Evolutionary conservation across 2,113 vertebrate genomes (phyloP).

Genomic region (Aphyosemion australe): DNA sequence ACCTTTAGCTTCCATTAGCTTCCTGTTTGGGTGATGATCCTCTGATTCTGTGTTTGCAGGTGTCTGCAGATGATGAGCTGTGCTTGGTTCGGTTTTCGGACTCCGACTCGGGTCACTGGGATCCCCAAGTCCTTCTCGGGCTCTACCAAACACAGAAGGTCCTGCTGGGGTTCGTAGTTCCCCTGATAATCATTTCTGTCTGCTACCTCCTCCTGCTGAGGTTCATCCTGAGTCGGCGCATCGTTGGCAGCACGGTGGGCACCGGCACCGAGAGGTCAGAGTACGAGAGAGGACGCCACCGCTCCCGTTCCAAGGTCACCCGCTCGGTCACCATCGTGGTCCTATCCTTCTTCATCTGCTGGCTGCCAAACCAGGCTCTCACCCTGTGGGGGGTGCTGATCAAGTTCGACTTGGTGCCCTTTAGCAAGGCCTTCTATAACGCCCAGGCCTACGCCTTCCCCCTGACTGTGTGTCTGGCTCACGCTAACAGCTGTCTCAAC

Average conservation of each 20-base stretch:
- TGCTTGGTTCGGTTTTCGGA: constrained; percentile 82
- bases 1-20: background rate
- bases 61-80: constrained; percentile 80
- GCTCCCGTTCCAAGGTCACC: constrained; percentile 78
- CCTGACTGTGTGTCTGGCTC: constrained; percentile 81
- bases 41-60: constrained; percentile 47
- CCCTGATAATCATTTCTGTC: constrained; percentile 77
- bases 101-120: constrained; percentile 73
- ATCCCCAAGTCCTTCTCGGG: constrained; percentile 81
- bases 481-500: constrained; percentile 84
- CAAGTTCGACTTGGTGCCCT: constrained; percentile 82
- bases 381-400: constrained; percentile 83
- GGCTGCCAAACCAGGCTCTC: constrained; percentile 84
- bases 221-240: constrained; percentile 73
- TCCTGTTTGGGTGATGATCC: background rate
- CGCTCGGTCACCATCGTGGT: constrained; percentile 81
- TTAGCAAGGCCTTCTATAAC: constrained; percentile 82
- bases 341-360: constrained; percentile 83
- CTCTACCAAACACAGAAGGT: constrained; percentile 84
- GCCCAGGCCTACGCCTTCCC: constrained; percentile 82
- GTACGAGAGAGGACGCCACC: constrained; percentile 67
- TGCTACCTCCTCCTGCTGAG: constrained; percentile 83
- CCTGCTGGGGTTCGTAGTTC: constrained; percentile 80
- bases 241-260: constrained; percentile 43
- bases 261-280: constrained; percentile 56